Evolutionary conservation across 2,113 vertebrate species (phyloP).

Genomic region (Zapornia atra): DNA sequence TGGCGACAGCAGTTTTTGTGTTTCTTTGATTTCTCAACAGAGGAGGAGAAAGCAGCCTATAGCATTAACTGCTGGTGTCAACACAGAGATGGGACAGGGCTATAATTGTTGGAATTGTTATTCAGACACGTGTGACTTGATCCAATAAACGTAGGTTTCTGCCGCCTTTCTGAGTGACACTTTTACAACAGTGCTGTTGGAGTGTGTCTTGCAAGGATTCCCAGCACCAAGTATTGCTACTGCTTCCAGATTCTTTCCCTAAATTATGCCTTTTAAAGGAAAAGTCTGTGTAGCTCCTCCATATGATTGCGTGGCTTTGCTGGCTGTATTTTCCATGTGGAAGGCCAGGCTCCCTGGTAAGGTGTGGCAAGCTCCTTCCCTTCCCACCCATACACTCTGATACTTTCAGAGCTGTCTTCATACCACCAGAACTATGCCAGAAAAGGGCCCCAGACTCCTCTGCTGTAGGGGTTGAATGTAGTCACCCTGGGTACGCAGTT

Average conservation of each 20-base stretch:
- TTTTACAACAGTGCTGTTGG: constrained; percentile 4
- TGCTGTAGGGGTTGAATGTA: neutral
- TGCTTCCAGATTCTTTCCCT: neutral
- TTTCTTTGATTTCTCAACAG: constrained; percentile 13
- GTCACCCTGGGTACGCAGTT: neutral
- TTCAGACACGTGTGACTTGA: neutral
- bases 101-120: constrained; percentile 25
- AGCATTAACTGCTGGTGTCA: neutral
- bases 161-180: neutral
- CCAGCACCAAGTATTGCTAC: neutral
- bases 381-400: neutral
- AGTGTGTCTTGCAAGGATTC: neutral
- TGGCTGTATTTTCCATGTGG: neutral
- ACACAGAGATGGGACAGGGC: neutral
- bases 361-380: neutral
- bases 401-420: neutral
- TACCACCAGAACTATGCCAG: neutral
- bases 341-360: neutral
- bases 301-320: neutral
- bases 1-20: neutral
- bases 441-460: neutral
- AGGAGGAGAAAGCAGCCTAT: neutral
- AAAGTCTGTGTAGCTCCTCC: neutral
- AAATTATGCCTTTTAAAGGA: neutral
- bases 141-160: constrained; percentile 24